Evolutionary conservation across 2,888 invertebrate genomes (phyloP).

Genomic region (Oxystoma pomonae): DNA sequence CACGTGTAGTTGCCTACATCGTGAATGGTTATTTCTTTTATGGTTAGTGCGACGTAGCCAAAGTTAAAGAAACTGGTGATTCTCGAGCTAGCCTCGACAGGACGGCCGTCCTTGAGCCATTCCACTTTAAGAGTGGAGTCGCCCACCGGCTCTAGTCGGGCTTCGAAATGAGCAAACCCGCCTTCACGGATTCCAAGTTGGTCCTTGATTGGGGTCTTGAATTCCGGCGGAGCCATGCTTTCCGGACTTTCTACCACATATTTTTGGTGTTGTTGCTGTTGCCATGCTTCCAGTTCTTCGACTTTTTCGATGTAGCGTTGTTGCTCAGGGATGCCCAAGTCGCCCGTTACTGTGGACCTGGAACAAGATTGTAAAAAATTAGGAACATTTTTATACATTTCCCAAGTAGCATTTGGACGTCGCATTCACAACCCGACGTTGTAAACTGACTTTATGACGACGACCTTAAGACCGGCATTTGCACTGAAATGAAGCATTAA

Average conservation of each 20-base stretch:
- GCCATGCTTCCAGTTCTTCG: constrained; percentile 86
- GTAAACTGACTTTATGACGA: too few relatives aligned
- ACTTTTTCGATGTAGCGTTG: constrained; percentile 88
- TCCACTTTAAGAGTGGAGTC: constrained; percentile 87
- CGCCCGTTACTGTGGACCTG: constrained; percentile 81
- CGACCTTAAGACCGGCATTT: too few relatives aligned
- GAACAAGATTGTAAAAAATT: too few relatives aligned
- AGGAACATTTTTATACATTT: too few relatives aligned
- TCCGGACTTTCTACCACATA: constrained; percentile 78
- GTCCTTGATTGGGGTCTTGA: constrained; percentile 85
- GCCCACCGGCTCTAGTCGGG: constrained; percentile 88
- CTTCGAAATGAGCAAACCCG: constrained; percentile 94
- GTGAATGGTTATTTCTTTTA: constrained; percentile 83
- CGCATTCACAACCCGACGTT: too few relatives aligned
- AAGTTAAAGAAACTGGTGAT: constrained; percentile 93
- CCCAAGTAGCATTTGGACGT: too few relatives aligned
- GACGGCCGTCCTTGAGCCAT: constrained; percentile 89
- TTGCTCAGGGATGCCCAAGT: constrained; percentile 81
- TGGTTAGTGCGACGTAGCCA: constrained; percentile 90
- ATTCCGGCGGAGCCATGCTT: constrained; percentile 75
- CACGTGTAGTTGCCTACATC: constrained; percentile 90
- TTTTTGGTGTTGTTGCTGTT: constrained; percentile 74
- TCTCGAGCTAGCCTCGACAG: constrained; percentile 88
- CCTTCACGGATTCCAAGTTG: constrained; percentile 85
- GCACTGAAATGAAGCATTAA: too few relatives aligned